Percentiles rank a stretch among this genome's conserved stretches.
These are phyloP conservation scores for Taenioides sp. DNA, from an alignment of 2,797 vertebrate genomes.

Conservation along the genomic window DNA sequence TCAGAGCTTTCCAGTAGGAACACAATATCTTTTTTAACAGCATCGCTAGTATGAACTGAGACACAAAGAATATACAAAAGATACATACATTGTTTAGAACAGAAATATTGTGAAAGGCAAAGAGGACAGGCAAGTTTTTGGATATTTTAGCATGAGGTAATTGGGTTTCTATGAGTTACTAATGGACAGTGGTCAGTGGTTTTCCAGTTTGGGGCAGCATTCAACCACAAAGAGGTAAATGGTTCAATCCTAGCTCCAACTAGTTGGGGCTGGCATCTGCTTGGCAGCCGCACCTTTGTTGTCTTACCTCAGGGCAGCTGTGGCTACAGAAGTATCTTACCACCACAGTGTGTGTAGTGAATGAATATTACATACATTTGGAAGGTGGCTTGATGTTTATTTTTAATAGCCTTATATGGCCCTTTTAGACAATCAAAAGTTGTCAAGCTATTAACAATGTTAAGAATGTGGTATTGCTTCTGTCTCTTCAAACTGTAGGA, in stretches of 20 bases:
- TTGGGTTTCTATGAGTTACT: not conserved
- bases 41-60: conserved; percentile 58
- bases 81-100: conserved; percentile 29
- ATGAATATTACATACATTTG: too few relatives aligned
- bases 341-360: too few relatives aligned
- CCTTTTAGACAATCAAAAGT: not conserved
- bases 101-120: not conserved
- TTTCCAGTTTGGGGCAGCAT: not conserved
- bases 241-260: too few relatives aligned
- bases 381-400: too few relatives aligned
- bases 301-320: too few relatives aligned
- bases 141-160: not conserved
- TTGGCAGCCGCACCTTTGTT: too few relatives aligned
- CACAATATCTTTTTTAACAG: conserved; percentile 86
- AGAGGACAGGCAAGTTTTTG: not conserved
- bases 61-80: conserved; percentile 59
- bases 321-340: too few relatives aligned
- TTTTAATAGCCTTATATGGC: too few relatives aligned
- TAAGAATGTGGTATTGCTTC: not conserved
- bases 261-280: too few relatives aligned
- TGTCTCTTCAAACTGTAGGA: not conserved
- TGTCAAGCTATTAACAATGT: not conserved
- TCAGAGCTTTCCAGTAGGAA: conserved; percentile 91
- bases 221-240: too few relatives aligned
- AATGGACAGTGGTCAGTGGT: not conserved